Percentiles rank a stretch among this genome's conserved stretches.
Conservation (phyloP, 2,888 invertebrate species). For the Acrobasis consociella region DNA sequence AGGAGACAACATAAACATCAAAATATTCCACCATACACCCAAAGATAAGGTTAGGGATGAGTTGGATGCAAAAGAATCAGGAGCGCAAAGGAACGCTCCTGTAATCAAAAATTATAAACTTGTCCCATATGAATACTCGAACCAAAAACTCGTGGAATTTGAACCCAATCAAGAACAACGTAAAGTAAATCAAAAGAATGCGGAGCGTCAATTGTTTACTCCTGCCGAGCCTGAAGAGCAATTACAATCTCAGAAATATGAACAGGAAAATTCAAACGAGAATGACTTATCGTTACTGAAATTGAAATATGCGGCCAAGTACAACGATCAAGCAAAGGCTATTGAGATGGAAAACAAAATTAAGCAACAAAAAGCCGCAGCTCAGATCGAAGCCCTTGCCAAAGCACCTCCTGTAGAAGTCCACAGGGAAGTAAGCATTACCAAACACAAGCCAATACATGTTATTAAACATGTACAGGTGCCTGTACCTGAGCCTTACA, state of each 20-base stretch:
- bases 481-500: conserved; percentile 41
- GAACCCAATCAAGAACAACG: conserved; percentile 5
- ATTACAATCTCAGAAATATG: conserved; percentile 34
- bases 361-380: conserved; percentile 52
- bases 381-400: conserved; percentile 49
- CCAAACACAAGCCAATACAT: conserved; percentile 43
- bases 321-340: conserved; percentile 50
- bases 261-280: conserved; percentile 38
- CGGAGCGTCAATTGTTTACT: conserved; percentile 12
- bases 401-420: conserved; percentile 45
- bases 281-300: conserved; percentile 38
- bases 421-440: conserved; percentile 46
- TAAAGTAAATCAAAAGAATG: not conserved
- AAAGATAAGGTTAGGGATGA: conserved; percentile 22
- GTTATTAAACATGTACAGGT: conserved; percentile 41
- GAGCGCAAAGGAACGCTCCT: conserved; percentile 23
- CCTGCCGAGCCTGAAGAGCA: conserved; percentile 35
- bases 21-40: conserved; percentile 25
- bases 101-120: conserved; percentile 31
- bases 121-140: conserved; percentile 35
- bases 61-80: conserved; percentile 10
- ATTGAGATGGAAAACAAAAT: conserved; percentile 40
- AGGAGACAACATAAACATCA: conserved; percentile 24
- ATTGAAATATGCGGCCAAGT: conserved; percentile 52
- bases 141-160: conserved; percentile 30